Evolutionary conservation across 1,140 invertebrate genomes (phyloP).

Genomic region (Euwallacea similis): DNA sequence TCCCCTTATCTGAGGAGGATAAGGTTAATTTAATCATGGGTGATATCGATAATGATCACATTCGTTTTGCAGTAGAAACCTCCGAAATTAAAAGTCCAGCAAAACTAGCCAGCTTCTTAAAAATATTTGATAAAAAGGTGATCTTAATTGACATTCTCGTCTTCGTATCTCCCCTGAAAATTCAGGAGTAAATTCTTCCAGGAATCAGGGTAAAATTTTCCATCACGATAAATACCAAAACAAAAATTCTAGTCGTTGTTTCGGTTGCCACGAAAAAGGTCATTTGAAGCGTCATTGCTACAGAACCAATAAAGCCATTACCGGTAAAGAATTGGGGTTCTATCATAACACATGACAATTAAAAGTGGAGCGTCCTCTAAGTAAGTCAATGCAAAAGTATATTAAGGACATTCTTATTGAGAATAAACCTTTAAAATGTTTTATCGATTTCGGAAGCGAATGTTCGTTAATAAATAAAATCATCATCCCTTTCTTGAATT

Average conservation of each 20-base stretch:
- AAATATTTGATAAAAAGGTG: slow-evolving; percentile 29
- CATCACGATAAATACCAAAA: no score
- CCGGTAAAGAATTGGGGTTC: no score
- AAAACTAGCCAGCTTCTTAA: slow-evolving; percentile 32
- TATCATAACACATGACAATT: no score
- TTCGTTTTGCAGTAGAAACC: slow-evolving; percentile 36
- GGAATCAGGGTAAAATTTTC: no score
- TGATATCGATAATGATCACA: slow-evolving; percentile 32
- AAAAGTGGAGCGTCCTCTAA: not conserved
- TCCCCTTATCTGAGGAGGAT: slow-evolving; percentile 30
- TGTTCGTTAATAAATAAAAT: slow-evolving; percentile 15
- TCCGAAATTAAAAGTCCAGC: slow-evolving; percentile 25
- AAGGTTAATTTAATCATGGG: slow-evolving; percentile 37
- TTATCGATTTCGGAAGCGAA: slow-evolving; percentile 35
- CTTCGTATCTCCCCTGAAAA: not conserved
- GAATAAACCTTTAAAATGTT: no score
- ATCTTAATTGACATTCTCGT: no score
- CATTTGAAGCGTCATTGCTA: slow-evolving; percentile 15
- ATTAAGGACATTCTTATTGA: not conserved
- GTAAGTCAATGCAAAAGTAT: not conserved
- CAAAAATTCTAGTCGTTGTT: slow-evolving; percentile 4
- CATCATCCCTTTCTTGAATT: no score
- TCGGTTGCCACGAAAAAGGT: not conserved
- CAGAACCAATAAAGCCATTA: no score
- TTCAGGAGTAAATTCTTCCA: slow-evolving; percentile 2